A percentile compares a stretch with the other conserved stretches of the same genome.
Evolutionary conservation across 2,113 vertebrate species (phyloP).

Genomic region (Machaerirhynchus nigripectus): DNA sequence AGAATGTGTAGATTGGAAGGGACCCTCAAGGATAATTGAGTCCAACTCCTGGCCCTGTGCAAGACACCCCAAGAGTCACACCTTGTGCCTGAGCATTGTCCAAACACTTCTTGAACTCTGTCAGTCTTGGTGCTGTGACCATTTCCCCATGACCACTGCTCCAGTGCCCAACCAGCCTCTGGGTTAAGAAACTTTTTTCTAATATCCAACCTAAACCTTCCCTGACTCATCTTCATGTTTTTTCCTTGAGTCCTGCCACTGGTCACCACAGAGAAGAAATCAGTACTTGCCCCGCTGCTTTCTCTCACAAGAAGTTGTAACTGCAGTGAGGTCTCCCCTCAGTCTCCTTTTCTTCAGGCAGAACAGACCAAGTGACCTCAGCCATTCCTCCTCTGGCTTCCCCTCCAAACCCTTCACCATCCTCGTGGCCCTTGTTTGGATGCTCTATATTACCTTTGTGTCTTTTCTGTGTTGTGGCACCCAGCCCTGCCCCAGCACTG

Average conservation of each 20-base stretch:
- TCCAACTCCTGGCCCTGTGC: background rate
- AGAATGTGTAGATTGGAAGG: background rate
- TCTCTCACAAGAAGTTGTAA: fast-evolving
- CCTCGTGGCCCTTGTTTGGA: background rate
- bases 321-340: background rate
- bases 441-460: fast-evolving
- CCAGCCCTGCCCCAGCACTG: fast-evolving
- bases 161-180: background rate
- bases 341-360: background rate
- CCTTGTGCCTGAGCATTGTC: background rate
- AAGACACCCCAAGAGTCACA: background rate
- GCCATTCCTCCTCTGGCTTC: fast-evolving
- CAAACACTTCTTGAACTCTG: background rate
- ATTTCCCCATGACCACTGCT: background rate
- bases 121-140: background rate
- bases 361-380: background rate
- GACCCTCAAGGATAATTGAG: background rate
- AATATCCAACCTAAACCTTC: background rate
- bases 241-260: fast-evolving
- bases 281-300: background rate
- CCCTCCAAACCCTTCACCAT: background rate
- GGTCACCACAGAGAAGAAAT: background rate
- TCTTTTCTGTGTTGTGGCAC: background rate
- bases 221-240: background rate
- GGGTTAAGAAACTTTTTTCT: background rate